Evolutionary conservation across 23 tunicate species (phyloP), one percentile per base, ranked within the genome.

Genomic region (Pegea sp.): DNA sequence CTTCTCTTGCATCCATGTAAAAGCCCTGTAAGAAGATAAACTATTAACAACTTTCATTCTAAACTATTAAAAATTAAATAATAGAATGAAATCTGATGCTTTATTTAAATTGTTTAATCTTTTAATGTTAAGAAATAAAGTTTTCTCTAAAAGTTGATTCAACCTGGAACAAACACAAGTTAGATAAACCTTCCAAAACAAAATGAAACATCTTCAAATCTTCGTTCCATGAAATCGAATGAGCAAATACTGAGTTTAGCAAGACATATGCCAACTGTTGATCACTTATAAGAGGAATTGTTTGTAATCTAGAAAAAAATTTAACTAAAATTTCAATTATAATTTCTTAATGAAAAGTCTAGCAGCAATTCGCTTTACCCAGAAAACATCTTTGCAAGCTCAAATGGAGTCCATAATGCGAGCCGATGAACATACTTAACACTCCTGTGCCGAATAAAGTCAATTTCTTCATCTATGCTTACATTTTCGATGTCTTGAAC

Each of bases 1-100:
- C 95, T 31, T 74, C 63, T 31, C 95, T 63, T 4, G 95, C 95
- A 34, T 84, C 95, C 84, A 77, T 74, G 64, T 62, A 84, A 62
- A 84, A 84, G 5, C 95, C 95, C 95, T 80, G 43, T 19, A 33
- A 20, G 19, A 27, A 19, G 16, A 24, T n/a, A n/a, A n/a, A n/a
- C n/a, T n/a, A n/a, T n/a, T n/a, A n/a, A n/a, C n/a, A n/a, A n/a
- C n/a, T n/a, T 38, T 38, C 46, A 38, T 38, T 38, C 16, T 38
- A 38, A 8, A 38, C 11, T 38, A 38, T 38, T 38, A 8, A n/a
- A n/a, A n/a, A n/a, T n/a, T n/a, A n/a, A n/a, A 38, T 38, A 8
- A 38, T 38, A 38, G 11, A 38, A 16, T 38, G 46, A 38, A 8
- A 38, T 38, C 11, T 19, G 20, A 51, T 8, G 46, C 46, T 38